Percentiles rank a stretch among this genome's conserved stretches.
phyloP scores from a whole-genome alignment of 2,888 invertebrate genomes.

The Trachelus iudaicus region DNA sequence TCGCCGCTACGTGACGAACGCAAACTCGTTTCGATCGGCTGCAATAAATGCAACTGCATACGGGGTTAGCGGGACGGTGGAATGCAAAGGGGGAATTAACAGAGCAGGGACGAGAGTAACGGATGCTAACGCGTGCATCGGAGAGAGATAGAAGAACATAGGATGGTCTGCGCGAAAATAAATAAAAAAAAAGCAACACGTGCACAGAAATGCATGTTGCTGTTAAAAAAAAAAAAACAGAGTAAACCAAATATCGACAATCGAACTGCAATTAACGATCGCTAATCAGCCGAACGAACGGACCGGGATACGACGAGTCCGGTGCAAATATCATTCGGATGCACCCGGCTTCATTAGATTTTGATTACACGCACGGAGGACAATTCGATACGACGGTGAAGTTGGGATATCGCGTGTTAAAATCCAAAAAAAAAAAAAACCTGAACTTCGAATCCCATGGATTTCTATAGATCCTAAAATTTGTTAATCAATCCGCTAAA shows the following conservation, averaged over 20 bases:
- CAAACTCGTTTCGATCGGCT: not conserved
- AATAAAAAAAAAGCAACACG: not conserved
- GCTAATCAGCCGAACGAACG: not conserved
- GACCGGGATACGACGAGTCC: not conserved
- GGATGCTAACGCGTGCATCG: not conserved
- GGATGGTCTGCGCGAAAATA: no score
- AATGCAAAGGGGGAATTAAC: not conserved
- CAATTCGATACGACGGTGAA: no score
- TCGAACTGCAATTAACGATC: not conserved
- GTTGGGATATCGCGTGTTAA: no score
- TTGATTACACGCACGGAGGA: not conserved
- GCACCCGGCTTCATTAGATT: not conserved
- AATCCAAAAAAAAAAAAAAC: no score
- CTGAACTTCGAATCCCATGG: no score
- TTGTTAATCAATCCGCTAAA: no score
- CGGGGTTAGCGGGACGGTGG: not conserved
- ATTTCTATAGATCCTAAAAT: no score
- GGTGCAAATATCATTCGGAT: not conserved
- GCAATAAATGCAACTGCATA: not conserved
- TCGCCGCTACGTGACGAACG: not conserved
- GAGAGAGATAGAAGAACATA: not conserved
- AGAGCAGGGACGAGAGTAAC: not conserved
- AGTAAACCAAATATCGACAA: not conserved
- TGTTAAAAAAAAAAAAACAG: not conserved
- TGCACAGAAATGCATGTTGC: not conserved